Evolutionary conservation across 1,140 invertebrate species (phyloP).

Genomic region (Euura lappo): DNA sequence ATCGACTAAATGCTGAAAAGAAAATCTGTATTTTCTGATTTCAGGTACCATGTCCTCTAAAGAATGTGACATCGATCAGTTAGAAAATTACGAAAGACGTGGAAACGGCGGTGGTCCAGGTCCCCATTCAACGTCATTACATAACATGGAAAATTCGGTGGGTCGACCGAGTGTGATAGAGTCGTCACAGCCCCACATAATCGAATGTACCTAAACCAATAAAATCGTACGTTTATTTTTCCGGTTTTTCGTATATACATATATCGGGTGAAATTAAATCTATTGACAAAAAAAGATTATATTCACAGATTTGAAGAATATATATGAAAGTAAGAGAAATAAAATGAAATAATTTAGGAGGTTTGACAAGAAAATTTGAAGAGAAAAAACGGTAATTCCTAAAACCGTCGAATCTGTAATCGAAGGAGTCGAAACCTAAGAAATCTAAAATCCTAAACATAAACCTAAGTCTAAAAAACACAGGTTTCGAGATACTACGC

Average conservation of each 20-base stretch:
- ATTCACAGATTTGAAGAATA: background rate
- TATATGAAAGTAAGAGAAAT: background rate
- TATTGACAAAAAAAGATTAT: background rate
- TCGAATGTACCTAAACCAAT: constrained; percentile 79
- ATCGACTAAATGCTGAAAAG: background rate
- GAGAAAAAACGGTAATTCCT: too few relatives aligned
- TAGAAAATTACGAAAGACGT: constrained; percentile 58
- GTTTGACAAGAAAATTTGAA: too few relatives aligned
- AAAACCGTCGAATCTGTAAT: too few relatives aligned
- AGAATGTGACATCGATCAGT: constrained; percentile 54
- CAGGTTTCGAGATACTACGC: too few relatives aligned
- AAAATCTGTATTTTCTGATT: constrained; percentile 10
- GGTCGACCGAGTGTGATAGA: constrained; percentile 80
- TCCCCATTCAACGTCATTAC: constrained; percentile 56
- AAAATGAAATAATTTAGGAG: too few relatives aligned
- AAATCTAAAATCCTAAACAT: too few relatives aligned
- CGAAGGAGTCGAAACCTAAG: too few relatives aligned
- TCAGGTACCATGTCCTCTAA: constrained; percentile 53
- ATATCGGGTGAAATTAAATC: constrained; percentile 11
- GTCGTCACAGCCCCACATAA: constrained; percentile 84
- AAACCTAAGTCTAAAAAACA: too few relatives aligned
- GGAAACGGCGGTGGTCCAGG: constrained; percentile 46
- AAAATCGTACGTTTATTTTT: too few relatives aligned
- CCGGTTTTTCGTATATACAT: too few relatives aligned
- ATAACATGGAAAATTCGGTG: constrained; percentile 68